Percentiles rank a stretch among this genome's conserved stretches.
These are phyloP conservation scores for Regulus satrapa DNA, from an alignment of 2,113 vertebrate species.

Conservation along the genomic window DNA sequence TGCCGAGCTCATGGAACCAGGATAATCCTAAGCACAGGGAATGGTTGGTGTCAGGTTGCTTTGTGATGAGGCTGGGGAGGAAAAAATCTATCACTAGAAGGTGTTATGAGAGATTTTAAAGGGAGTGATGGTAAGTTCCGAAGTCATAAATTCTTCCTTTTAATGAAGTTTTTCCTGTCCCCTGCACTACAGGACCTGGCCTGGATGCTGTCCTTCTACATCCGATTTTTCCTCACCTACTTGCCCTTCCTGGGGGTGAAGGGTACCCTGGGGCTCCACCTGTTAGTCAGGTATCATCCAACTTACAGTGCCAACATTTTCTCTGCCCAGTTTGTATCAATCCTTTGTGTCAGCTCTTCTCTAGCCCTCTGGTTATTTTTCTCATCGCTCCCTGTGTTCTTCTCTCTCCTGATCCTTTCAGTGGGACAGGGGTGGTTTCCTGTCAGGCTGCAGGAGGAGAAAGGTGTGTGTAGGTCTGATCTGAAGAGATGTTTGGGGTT, in stretches of 20 bases:
- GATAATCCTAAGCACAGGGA: background rate
- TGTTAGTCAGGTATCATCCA: conserved; percentile 72
- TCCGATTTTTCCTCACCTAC: conserved; percentile 71
- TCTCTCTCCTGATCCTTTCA: background rate
- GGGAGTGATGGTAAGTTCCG: background rate
- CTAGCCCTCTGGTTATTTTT: background rate
- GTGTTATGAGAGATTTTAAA: background rate
- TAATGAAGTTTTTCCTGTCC: background rate
- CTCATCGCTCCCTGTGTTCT: background rate
- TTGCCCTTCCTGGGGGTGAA: conserved; percentile 70
- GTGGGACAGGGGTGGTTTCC: background rate
- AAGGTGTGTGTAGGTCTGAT: background rate
- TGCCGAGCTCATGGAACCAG: background rate
- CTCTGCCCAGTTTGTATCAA: background rate
- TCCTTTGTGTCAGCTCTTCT: background rate
- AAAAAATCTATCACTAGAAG: background rate
- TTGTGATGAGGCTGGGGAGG: background rate
- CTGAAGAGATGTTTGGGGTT: background rate
- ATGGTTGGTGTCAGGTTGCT: background rate
- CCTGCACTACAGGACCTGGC: conserved; percentile 68
- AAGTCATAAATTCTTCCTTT: background rate
- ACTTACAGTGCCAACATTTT: background rate
- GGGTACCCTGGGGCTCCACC: conserved; percentile 70
- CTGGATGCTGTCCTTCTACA: conserved; percentile 81
- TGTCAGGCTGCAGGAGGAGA: background rate